Evolutionary conservation across 2,113 vertebrate genomes (phyloP).

Genomic region (Antechinus stuartii): DNA sequence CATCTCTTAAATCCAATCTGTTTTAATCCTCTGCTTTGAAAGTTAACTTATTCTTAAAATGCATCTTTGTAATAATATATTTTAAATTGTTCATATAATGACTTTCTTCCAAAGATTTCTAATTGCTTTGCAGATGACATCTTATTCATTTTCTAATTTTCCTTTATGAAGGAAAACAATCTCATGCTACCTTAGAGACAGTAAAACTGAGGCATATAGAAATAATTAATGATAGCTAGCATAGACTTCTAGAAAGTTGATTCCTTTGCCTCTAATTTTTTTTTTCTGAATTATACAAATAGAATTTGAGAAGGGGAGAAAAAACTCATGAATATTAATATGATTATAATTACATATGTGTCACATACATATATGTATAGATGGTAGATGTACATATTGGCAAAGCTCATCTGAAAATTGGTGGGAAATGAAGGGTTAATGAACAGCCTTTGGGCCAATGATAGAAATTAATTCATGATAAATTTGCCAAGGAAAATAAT

Average conservation of each 20-base stretch:
- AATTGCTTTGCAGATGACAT: conserved; percentile 48
- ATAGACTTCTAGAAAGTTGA: background rate
- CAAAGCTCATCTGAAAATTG: background rate
- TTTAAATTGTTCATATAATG: conserved; percentile 22
- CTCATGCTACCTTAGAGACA: conserved; percentile 24
- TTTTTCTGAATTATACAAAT: background rate
- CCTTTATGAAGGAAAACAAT: conserved; percentile 19
- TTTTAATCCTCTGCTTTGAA: conserved; percentile 59
- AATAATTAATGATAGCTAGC: background rate
- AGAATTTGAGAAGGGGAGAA: background rate
- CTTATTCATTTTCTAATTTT: conserved; percentile 36
- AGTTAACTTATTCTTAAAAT: conserved; percentile 63
- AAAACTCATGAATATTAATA: background rate
- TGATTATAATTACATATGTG: background rate
- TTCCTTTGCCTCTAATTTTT: background rate
- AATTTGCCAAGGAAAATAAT: background rate
- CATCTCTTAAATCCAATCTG: conserved; percentile 71
- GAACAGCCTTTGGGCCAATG: background rate
- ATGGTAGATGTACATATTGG: background rate
- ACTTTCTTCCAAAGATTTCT: conserved; percentile 56
- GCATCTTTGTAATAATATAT: conserved; percentile 55
- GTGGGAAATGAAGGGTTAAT: background rate
- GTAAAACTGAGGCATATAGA: background rate
- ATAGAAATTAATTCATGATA: background rate
- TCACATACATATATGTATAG: background rate